Base-by-base conservation (phyloP, 2,888 invertebrate species). In the Syritta pipiens region DNA sequence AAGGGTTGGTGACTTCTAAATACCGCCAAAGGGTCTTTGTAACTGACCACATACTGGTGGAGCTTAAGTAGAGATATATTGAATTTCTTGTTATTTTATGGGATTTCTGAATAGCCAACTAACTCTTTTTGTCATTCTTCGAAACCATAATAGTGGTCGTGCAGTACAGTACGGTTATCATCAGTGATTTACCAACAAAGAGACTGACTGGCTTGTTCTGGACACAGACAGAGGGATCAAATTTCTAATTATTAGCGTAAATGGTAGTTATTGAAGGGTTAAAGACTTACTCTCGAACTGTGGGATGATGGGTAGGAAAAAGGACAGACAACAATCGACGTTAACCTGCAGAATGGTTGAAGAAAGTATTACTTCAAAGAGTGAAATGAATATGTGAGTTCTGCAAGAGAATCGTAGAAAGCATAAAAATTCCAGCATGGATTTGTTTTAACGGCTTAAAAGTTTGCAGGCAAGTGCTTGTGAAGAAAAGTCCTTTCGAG, bases 91-190 rank as follows among this genome's bases (percentile, higher is more conserved):
- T 49, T 28, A 20, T 24, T 57, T 10, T 40, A 4, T 30, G 22
- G 59, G 12, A 40, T 49, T 37, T 9, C 22, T 24, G 2, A 19
- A 32, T 12, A 51, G 7, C 9, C 46, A 7, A 32, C 22, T n/a
- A n/a, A 22, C 53, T 53, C 2, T 17, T 35, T 14, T 10, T 32
- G 9, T n/a, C 49, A 22, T 44, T 51, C 10, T 57, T 49, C 22
- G 63, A 72, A 72, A 63, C 63, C 55, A 71, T 71, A 71, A 63
- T 30, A 40, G 42, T 72, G 48, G 48, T 40, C 30, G 10, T n/a
- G n/a, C n/a, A n/a, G n/a, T 19, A 9, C 42, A 28, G 37, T 53
- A 26, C 35, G 46, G 46, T 40, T 12, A 55, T 60, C 35, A 60
- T 72, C 48, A 32, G 30, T 63, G 28, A 63, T 63, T 63, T 49